A percentile compares a stretch with the other conserved stretches of the same genome.
Evolutionary conservation across 2,888 invertebrate genomes (phyloP).

Genomic region (Tigriopus californicus): DNA sequence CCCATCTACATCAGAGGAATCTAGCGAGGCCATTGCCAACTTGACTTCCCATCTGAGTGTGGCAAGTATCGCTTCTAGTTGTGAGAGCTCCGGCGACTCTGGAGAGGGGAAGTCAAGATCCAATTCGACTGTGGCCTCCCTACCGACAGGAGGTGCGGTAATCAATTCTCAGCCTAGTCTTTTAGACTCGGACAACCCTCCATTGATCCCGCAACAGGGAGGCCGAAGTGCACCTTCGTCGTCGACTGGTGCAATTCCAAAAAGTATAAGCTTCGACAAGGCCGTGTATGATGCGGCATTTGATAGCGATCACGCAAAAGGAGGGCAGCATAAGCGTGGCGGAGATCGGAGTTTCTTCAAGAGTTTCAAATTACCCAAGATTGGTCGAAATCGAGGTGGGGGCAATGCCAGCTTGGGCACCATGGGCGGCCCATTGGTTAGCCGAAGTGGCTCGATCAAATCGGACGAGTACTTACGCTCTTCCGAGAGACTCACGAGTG

Average conservation of each 20-base stretch:
- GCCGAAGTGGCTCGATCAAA: background rate
- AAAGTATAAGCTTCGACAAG: slow-evolving; percentile 77
- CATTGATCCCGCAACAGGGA: slow-evolving; percentile 2
- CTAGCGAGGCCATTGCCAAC: background rate
- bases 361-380: slow-evolving; percentile 42
- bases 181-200: slow-evolving; percentile 12
- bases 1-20: too few relatives aligned
- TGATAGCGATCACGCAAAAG: slow-evolving; percentile 18
- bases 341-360: slow-evolving; percentile 48
- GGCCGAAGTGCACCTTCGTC: slow-evolving; percentile 16
- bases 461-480: background rate
- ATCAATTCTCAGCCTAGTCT: background rate
- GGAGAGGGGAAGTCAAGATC: background rate
- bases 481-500: background rate
- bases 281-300: slow-evolving; percentile 41
- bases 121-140: background rate
- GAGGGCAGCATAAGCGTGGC: slow-evolving; percentile 32
- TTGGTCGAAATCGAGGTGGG: slow-evolving; percentile 6
- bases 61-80: slow-evolving; percentile 5
- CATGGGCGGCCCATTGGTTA: background rate
- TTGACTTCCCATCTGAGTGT: slow-evolving; percentile 1
- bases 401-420: background rate
- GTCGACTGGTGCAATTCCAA: slow-evolving; percentile 54
- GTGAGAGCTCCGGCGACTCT: slow-evolving; percentile 7
- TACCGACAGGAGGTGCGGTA: background rate